phyloP scores from a whole-genome alignment of 2,797 vertebrate species.

The Phataginus tetradactyla region DNA sequence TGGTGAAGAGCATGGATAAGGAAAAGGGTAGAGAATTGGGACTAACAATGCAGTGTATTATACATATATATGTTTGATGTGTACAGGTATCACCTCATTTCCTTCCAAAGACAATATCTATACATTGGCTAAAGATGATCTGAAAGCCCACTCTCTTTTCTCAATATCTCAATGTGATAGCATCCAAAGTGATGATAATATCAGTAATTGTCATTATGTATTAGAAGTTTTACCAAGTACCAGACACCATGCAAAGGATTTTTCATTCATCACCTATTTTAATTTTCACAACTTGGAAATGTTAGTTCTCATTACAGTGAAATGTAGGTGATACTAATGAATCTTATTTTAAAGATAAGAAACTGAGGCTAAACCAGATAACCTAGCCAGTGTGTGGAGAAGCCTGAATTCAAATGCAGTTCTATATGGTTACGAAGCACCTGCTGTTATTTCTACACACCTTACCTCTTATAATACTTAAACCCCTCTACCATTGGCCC shows the following conservation, averaged over 20 bases:
- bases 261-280: neutral
- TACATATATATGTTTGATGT: neutral
- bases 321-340: neutral
- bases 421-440: neutral
- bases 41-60: neutral
- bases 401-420: neutral
- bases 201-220: neutral
- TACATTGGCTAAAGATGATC: neutral
- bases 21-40: neutral
- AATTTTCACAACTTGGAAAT: slow-evolving; percentile 23
- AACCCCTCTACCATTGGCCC: neutral
- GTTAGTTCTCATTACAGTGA: neutral
- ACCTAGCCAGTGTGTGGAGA: neutral
- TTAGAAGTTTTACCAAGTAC: slow-evolving; percentile 11
- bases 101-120: neutral
- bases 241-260: neutral
- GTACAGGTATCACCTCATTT: neutral
- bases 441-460: neutral
- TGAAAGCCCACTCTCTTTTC: neutral
- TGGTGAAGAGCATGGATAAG: neutral
- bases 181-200: neutral
- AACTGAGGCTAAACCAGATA: neutral
- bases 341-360: slow-evolving; percentile 20
- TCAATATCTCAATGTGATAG: neutral
- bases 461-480: neutral